Conservation (phyloP, 2,797 vertebrate species). For the Acanthopagrus latus region DNA sequence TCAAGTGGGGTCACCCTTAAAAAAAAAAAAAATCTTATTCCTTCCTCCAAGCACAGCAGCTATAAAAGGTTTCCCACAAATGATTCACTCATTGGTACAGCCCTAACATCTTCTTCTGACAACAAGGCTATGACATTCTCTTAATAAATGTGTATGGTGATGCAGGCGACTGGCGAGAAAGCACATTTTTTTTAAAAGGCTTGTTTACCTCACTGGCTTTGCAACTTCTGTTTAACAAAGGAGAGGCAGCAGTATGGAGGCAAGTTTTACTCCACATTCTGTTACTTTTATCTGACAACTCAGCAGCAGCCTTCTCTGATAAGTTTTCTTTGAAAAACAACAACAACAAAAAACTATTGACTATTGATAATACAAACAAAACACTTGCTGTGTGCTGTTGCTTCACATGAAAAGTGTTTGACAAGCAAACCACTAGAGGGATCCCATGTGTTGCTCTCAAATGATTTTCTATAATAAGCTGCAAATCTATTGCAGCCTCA, state of each 20-base stretch:
- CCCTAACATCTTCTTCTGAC: background rate
- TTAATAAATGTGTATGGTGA: background rate
- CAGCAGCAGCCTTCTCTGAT: background rate
- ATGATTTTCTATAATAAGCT: background rate
- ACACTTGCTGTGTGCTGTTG: background rate
- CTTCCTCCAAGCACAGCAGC: background rate
- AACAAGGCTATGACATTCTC: background rate
- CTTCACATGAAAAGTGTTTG: background rate
- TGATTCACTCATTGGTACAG: background rate
- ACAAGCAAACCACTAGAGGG: background rate
- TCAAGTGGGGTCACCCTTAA: background rate
- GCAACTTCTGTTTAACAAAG: background rate
- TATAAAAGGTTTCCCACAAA: background rate
- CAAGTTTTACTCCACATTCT: background rate
- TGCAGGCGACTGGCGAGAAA: background rate
- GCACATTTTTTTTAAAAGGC: background rate
- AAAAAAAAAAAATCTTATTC: background rate
- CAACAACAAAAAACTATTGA: no score
- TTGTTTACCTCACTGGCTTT: constrained; percentile 2
- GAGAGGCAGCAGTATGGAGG: background rate
- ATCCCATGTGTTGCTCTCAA: no score
- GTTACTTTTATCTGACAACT: background rate
- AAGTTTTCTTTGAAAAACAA: background rate
- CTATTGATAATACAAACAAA: background rate
- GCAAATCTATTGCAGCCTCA: background rate